These are phyloP conservation scores for Melanostigma gelatinosum DNA, from an alignment of 2,113 vertebrate genomes.

Conservation along the genomic window DNA sequence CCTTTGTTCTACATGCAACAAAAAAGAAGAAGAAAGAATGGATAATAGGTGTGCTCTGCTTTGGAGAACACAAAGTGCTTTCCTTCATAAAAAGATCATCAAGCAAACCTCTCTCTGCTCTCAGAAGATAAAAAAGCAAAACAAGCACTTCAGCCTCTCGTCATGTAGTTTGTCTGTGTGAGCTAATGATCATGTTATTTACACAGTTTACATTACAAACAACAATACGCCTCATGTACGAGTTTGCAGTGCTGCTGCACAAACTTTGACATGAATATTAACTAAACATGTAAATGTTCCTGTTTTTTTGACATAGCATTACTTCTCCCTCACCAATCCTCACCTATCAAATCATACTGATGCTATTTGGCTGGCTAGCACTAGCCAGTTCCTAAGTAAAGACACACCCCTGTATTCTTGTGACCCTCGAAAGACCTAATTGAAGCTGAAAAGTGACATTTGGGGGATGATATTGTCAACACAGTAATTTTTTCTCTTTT, in stretches of 20 bases:
- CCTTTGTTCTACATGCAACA: constrained; percentile 14
- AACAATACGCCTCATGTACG: not conserved
- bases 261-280: not conserved
- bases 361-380: not conserved
- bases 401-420: not conserved
- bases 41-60: constrained; percentile 6
- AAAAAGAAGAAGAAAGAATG: constrained; percentile 14
- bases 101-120: not conserved
- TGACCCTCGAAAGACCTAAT: not conserved
- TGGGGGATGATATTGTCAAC: not conserved
- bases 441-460: not conserved
- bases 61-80: constrained; percentile 5
- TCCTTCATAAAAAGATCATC: not conserved
- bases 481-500: not conserved
- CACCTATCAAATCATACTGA: not conserved
- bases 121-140: not conserved
- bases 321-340: not conserved
- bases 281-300: not conserved
- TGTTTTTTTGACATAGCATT: not conserved
- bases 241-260: not conserved
- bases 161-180: not conserved
- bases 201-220: not conserved
- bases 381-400: not conserved
- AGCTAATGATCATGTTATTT: not conserved
- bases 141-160: not conserved